phyloP scores from a whole-genome alignment of 2,888 invertebrate species.

The Andrena minutula region DNA sequence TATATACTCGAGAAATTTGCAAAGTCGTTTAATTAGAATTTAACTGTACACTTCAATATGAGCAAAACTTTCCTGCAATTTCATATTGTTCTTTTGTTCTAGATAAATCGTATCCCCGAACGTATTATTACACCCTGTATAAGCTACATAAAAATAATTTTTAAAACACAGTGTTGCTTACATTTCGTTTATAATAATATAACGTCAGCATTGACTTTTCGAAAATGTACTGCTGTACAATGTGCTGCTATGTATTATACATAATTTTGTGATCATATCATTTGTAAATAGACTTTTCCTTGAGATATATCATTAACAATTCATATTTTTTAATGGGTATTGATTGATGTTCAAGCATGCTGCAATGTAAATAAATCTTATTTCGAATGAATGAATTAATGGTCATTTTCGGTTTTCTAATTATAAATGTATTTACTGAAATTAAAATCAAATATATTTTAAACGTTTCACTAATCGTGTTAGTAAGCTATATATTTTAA shows the following conservation, averaged over 20 bases:
- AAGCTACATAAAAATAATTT: neutral
- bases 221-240: constrained; percentile 12
- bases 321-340: neutral
- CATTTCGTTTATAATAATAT: neutral
- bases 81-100: no score
- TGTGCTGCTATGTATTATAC: constrained; percentile 15
- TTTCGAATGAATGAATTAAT: neutral
- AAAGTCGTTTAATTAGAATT: no score
- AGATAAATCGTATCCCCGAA: neutral
- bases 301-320: neutral
- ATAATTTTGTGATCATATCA: neutral
- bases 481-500: neutral
- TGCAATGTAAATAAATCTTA: neutral
- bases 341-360: neutral
- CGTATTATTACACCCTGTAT: neutral
- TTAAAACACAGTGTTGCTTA: neutral
- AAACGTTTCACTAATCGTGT: neutral
- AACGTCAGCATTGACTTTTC: neutral
- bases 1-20: no score
- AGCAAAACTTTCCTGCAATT: no score
- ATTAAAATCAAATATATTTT: neutral
- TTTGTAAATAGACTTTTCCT: constrained; percentile 10
- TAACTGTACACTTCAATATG: no score
- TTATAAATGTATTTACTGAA: neutral
- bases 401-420: neutral